Evolutionary conservation across 2,113 vertebrate species (phyloP).

Genomic region (Tenebrosternarchus preto): DNA sequence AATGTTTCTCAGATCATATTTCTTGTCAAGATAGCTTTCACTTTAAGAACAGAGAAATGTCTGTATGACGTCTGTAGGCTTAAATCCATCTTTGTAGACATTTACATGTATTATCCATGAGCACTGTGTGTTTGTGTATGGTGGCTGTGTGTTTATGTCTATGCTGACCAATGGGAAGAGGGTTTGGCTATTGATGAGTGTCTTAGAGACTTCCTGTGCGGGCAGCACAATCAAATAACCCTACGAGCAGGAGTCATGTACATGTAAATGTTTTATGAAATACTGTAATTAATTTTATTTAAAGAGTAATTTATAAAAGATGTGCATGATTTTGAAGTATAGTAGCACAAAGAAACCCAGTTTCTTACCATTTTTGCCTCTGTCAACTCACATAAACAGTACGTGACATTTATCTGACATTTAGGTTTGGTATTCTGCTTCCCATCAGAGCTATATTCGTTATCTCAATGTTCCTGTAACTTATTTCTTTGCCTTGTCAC

Average conservation of each 20-base stretch:
- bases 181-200: constrained; percentile 40
- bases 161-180: constrained; percentile 4
- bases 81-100: constrained; percentile 3
- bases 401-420: not conserved
- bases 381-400: not conserved
- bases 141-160: not conserved
- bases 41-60: not conserved
- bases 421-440: not conserved
- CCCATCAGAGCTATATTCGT: not conserved
- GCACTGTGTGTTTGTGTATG: constrained; percentile 6
- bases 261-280: constrained; percentile 71
- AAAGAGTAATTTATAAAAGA: constrained; percentile 77
- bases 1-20: not conserved
- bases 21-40: not conserved
- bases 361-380: constrained; percentile 20
- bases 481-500: not conserved
- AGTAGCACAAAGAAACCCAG: constrained; percentile 62
- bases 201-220: constrained; percentile 39
- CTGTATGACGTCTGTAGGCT: not conserved
- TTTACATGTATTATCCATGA: constrained; percentile 1
- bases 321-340: constrained; percentile 65
- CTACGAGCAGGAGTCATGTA: constrained; percentile 47
- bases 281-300: constrained; percentile 76
- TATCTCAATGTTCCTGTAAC: not conserved
- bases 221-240: constrained; percentile 66